phyloP scores from a whole-genome alignment of 2,113 vertebrate genomes.

The Thymallus thymallus region DNA sequence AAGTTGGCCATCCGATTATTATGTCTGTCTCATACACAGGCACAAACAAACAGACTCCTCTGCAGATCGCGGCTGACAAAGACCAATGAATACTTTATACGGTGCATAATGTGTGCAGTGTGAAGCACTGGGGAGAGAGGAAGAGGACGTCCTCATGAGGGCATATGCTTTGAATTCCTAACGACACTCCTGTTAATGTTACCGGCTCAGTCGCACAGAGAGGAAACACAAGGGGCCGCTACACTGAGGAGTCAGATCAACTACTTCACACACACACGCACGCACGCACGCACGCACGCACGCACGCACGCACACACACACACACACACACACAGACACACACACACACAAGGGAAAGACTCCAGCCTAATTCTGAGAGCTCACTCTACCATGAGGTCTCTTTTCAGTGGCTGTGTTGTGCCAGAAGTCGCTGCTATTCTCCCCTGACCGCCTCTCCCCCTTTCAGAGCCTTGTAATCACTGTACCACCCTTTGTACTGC shows the following conservation, averaged over 20 bases:
- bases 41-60: constrained; percentile 32
- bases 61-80: constrained; percentile 69
- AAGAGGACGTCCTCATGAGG: constrained; percentile 72
- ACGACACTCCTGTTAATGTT: constrained; percentile 75
- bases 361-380: constrained; percentile 63
- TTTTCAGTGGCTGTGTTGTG: constrained; percentile 70
- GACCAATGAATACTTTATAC: constrained; percentile 81
- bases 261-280: constrained; percentile 47
- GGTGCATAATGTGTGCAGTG: constrained; percentile 75
- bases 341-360: constrained; percentile 40
- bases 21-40: constrained; percentile 43
- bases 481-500: constrained; percentile 67
- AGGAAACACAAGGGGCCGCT: constrained; percentile 55
- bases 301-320: constrained; percentile 40
- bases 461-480: constrained; percentile 73
- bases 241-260: constrained; percentile 51
- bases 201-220: constrained; percentile 59
- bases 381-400: constrained; percentile 73
- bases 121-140: constrained; percentile 67
- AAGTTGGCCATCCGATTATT: constrained; percentile 25
- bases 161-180: constrained; percentile 79
- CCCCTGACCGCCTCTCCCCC: constrained; percentile 66
- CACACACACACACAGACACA: constrained; percentile 25
- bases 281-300: constrained; percentile 16
- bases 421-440: constrained; percentile 69